Conservation (phyloP, 2,797 vertebrate genomes). For the Melanotaenia maccullochi region DNA sequence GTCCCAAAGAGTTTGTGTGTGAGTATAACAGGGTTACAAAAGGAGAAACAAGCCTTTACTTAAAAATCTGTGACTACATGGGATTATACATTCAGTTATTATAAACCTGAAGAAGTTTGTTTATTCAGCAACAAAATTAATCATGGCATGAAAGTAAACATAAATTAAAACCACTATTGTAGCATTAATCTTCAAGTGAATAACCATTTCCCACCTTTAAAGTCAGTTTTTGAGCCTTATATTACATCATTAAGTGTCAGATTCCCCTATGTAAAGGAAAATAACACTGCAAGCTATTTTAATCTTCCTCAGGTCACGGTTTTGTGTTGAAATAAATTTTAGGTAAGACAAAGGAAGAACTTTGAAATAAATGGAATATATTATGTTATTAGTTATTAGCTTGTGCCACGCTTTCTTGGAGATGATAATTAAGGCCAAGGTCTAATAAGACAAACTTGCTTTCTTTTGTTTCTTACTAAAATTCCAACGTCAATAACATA, state of each 20-base stretch:
- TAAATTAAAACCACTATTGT: not conserved
- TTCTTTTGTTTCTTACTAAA: not conserved
- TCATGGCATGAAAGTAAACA: not conserved
- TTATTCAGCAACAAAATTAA: not conserved
- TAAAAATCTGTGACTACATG: not conserved
- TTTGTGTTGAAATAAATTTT: not conserved
- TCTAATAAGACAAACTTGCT: not conserved
- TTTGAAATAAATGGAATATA: not conserved
- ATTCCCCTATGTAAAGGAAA: not conserved
- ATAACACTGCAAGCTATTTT: not conserved
- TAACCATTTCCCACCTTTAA: not conserved
- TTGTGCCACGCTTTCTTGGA: not conserved
- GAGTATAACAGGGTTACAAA: not conserved
- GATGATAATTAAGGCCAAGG: conserved; percentile 2
- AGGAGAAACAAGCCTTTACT: conserved; percentile 26
- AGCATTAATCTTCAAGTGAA: not conserved
- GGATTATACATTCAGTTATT: not conserved
- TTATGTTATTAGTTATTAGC: not conserved
- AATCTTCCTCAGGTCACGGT: not conserved
- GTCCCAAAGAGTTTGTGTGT: conserved; percentile 31
- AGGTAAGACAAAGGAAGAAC: not conserved
- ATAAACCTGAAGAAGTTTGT: not conserved
- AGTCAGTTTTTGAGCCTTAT: not conserved
- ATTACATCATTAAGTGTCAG: not conserved
- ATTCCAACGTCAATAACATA: not conserved